These are phyloP conservation scores for Netelia fuscicornis DNA, from an alignment of 2,888 invertebrate species.

Conservation along the genomic window DNA sequence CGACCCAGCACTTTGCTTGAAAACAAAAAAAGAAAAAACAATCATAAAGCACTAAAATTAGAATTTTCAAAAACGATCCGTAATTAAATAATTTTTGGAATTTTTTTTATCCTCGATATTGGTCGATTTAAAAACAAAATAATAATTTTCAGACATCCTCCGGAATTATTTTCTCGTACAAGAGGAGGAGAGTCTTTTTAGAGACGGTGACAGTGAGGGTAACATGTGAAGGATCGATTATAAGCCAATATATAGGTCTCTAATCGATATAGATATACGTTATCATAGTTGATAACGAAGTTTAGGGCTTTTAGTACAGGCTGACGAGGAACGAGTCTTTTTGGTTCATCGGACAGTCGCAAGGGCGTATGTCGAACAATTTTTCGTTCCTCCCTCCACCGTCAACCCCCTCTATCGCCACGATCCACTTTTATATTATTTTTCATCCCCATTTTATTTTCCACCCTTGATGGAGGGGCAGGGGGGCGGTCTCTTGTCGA, in stretches of 20 bases:
- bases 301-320: slow-evolving; percentile 63
- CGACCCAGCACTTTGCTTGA: background rate
- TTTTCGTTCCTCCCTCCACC: background rate
- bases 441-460: slow-evolving; percentile 35
- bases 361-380: too few species aligned
- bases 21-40: too few species aligned
- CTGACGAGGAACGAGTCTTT: background rate
- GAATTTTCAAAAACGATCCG: too few species aligned
- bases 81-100: too few species aligned
- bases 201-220: slow-evolving; percentile 59
- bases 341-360: too few species aligned
- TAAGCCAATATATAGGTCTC: background rate
- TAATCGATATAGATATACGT: background rate
- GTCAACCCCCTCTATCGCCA: background rate
- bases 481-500: background rate
- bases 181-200: background rate
- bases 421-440: background rate
- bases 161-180: slow-evolving; percentile 31
- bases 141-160: slow-evolving; percentile 26
- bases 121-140: background rate
- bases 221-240: slow-evolving; percentile 68
- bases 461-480: slow-evolving; percentile 3
- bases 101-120: background rate
- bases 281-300: slow-evolving; percentile 68
- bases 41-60: background rate